A percentile compares a stretch with the other conserved stretches of the same genome.
phyloP scores from a whole-genome alignment of 2,888 invertebrate genomes.

The Nomada fabriciana region DNA sequence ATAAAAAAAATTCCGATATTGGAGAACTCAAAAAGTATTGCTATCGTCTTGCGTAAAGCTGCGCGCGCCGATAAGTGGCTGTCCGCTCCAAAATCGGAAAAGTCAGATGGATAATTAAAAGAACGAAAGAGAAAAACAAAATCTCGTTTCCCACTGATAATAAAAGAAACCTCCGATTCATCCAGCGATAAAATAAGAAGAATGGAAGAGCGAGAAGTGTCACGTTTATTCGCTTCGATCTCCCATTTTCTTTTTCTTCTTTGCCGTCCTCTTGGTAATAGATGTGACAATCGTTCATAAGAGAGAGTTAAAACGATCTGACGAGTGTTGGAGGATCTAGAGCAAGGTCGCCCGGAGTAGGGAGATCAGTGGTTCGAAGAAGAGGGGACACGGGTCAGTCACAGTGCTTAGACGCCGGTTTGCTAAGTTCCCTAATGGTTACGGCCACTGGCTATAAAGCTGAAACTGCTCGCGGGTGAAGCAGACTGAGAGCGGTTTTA shows the following conservation, averaged over 20 bases:
- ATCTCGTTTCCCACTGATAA: background rate
- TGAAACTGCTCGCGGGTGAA: slow-evolving; percentile 91
- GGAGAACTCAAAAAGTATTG: too few relatives aligned
- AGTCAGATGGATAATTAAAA: background rate
- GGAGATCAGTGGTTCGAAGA: slow-evolving; percentile 79
- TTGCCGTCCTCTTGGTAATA: slow-evolving; percentile 2
- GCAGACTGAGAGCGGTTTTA: slow-evolving; percentile 94
- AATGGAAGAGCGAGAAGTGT: background rate
- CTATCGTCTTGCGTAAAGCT: too few relatives aligned
- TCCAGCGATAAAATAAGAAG: background rate
- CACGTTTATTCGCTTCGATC: background rate
- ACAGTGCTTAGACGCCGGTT: slow-evolving; percentile 75
- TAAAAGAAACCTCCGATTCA: background rate
- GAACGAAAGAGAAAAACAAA: background rate
- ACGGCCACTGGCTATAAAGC: slow-evolving; percentile 93
- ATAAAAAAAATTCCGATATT: too few relatives aligned
- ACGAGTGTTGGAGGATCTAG: slow-evolving; percentile 62
- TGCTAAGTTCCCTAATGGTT: slow-evolving; percentile 86
- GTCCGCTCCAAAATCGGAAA: background rate
- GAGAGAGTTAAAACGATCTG: slow-evolving; percentile 48
- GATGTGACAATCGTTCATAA: slow-evolving; percentile 24
- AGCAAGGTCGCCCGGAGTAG: slow-evolving; percentile 78
- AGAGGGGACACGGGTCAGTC: slow-evolving; percentile 72
- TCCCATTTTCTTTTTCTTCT: background rate
- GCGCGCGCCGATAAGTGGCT: background rate